phyloP scores from a whole-genome alignment of 2,113 vertebrate species.

The Mustela nigripes region DNA sequence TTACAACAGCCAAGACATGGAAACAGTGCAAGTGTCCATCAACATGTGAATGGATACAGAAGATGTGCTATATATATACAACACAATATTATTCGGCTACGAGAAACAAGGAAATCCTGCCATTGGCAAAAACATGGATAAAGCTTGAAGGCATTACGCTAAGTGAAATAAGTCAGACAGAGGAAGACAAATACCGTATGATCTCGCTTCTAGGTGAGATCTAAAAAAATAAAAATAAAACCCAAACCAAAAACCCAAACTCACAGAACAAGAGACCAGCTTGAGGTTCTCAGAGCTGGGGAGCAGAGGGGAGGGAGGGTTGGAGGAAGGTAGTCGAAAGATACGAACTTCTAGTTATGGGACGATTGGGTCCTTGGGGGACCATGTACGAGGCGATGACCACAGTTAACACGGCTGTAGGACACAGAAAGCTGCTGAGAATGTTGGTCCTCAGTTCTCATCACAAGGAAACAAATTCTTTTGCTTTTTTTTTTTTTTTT shows the following conservation, averaged over 20 bases:
- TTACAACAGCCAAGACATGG: neutral
- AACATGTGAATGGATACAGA: neutral
- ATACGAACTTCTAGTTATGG: neutral
- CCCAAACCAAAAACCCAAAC: neutral
- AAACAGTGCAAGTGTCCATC: neutral
- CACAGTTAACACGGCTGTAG: rapidly evolving
- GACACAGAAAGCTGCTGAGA: neutral
- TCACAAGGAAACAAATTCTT: neutral
- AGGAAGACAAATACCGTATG: neutral
- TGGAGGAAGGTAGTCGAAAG: neutral
- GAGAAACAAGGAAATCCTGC: neutral
- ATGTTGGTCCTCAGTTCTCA: neutral
- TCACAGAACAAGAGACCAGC: neutral
- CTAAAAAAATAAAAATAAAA: neutral
- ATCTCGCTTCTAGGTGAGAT: neutral
- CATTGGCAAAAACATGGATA: neutral
- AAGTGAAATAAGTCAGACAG: neutral
- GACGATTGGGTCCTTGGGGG: neutral
- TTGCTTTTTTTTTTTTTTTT: neutral
- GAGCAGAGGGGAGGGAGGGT: rapidly evolving
- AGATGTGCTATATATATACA: neutral
- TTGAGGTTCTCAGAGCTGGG: neutral
- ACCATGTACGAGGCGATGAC: rapidly evolving
- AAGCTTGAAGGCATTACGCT: neutral
- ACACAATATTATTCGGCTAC: neutral